Evolutionary conservation across 2,888 invertebrate species (phyloP), one percentile per base, ranked within the genome.

Genomic region (Ochropleura plecta): DNA sequence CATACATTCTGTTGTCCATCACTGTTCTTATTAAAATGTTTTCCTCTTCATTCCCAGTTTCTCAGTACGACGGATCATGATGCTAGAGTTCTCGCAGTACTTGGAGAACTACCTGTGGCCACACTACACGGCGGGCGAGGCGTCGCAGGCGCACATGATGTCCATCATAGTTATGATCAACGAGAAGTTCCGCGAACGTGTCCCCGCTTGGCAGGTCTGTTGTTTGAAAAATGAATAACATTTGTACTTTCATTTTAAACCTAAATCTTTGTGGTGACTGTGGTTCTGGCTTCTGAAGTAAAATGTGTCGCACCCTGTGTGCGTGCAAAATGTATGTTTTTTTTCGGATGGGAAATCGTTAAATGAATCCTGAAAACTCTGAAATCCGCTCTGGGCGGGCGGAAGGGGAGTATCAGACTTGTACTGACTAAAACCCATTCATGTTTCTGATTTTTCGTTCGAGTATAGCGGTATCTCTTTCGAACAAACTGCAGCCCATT

Each of bases 91-190:
- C 93, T 99, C 99, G 81, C 99, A 99, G 91, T 99, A 99, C 93
- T 94, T 99, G 86, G 99, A 99, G 94, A 99, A 98, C 91, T 99
- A 98, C 93, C 93, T 99, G 70, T 99, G 99, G 99, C 99, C 99
- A 0, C 98, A 99, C 94, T 99, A 98, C 93, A 96, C 97, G 72
- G 97, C 98, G 0, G 97, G 97, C n/a, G 94, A 96, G 85, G 98
- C 99, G 2, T 97, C 98, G 3, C 97, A 98, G 88, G 98, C 98
- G n/a, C 99, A 99, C 93, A 97, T 99, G 90, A 97, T 99, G 97
- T 99, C 99, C 0, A 99, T 99, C 83, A 98, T 99, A n/a, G 98
- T 99, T 0, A 99, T 99, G 98, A 98, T 99, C 64, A 99, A 99
- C 96, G 99, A 99, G 93, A 99, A 99, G 93, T 99, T 99, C 91